Conservation (phyloP, 2,797 vertebrate species). For the Buceros bicornis region DNA sequence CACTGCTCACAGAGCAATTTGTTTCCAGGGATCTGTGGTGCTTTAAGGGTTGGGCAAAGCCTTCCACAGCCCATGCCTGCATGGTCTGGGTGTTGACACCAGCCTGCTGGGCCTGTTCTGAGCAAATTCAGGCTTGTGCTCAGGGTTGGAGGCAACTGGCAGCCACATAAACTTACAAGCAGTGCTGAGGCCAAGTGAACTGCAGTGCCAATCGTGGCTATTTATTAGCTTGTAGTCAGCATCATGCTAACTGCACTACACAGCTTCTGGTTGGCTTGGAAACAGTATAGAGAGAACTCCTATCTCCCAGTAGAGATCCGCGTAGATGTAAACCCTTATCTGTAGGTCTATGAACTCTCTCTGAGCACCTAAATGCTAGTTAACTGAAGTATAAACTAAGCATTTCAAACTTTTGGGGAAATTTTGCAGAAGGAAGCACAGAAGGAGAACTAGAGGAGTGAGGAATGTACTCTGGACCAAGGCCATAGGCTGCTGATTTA, state of each 20-base stretch:
- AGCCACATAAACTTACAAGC: neutral
- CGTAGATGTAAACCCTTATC: neutral
- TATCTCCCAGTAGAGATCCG: neutral
- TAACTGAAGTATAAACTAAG: neutral
- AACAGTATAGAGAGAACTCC: neutral
- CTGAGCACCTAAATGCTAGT: neutral
- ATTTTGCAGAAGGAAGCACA: neutral
- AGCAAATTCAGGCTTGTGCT: neutral
- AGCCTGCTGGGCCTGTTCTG: neutral
- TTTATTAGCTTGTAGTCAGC: neutral
- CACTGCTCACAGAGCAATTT: neutral
- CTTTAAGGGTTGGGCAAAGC: neutral
- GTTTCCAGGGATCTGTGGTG: neutral
- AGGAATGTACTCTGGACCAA: neutral
- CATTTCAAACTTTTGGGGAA: neutral
- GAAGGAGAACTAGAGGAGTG: neutral
- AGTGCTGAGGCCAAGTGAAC: neutral
- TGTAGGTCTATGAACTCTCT: neutral
- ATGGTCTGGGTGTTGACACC: neutral
- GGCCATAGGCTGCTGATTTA: neutral
- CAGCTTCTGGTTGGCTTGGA: neutral
- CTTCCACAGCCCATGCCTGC: accelerated
- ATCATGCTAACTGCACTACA: neutral
- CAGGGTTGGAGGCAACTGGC: neutral
- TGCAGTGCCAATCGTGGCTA: neutral